Percentiles rank a stretch among this genome's conserved stretches.
Evolutionary conservation across 2,888 invertebrate species (phyloP).

Genomic region (Cantharis rustica): DNA sequence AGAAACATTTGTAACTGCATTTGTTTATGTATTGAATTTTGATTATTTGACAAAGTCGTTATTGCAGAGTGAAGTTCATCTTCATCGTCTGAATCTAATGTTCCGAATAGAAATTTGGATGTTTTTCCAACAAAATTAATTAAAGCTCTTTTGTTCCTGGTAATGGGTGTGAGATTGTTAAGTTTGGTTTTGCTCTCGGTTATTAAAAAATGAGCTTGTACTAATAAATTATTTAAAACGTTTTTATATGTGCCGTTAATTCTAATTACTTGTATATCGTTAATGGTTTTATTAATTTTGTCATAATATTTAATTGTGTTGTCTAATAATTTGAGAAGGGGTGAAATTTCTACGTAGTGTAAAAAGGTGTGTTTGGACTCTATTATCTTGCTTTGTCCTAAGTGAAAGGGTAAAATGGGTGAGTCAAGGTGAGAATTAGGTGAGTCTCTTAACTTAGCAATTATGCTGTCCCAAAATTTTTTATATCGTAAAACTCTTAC

Average conservation of each 20-base stretch:
- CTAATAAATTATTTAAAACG: neutral
- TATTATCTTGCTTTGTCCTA: conserved; percentile 8
- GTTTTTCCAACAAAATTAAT: conserved; percentile 10
- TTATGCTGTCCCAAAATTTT: neutral
- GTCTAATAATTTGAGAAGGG: neutral
- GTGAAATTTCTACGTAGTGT: conserved; percentile 8
- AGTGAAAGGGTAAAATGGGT: conserved; percentile 8
- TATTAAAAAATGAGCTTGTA: neutral
- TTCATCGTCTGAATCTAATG: conserved; percentile 11
- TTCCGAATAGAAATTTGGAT: conserved; percentile 14
- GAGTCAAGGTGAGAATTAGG: too few species aligned
- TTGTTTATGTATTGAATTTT: conserved; percentile 21
- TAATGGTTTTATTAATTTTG: neutral
- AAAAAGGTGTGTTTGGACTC: conserved; percentile 7
- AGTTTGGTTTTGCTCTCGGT: neutral
- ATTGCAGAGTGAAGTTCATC: conserved; percentile 1
- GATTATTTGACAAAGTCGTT: conserved; percentile 1
- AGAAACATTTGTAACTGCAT: conserved; percentile 22
- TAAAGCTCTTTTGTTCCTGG: conserved; percentile 11
- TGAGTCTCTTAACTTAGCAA: neutral
- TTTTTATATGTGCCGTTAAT: neutral
- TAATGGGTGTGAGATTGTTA: conserved; percentile 1
- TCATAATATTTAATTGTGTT: neutral
- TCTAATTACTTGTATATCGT: neutral
- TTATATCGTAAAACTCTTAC: neutral